A percentile compares a stretch with the other conserved stretches of the same genome.
Conservation (phyloP, 2,113 vertebrate species). For the Tragelaphus scriptus region DNA sequence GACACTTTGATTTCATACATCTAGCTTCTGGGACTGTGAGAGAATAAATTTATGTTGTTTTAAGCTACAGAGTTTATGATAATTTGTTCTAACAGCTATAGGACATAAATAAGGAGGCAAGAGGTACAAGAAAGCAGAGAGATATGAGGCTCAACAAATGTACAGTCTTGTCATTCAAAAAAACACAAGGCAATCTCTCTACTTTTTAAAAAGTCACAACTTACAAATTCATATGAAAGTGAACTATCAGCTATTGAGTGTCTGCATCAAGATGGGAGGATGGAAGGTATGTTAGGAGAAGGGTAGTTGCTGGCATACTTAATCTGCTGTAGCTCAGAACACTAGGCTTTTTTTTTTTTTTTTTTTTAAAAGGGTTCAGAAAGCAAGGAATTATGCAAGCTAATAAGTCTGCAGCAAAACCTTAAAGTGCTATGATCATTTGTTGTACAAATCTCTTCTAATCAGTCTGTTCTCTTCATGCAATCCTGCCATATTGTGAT, state of each 20-base stretch:
- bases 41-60: background rate
- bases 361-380: background rate
- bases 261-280: background rate
- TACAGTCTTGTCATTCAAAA: background rate
- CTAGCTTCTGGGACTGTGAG: background rate
- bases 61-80: background rate
- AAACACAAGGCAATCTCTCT: background rate
- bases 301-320: background rate
- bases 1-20: background rate
- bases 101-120: constrained; percentile 10
- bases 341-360: background rate
- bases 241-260: background rate
- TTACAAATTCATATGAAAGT: background rate
- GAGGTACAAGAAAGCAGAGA: background rate
- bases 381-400: background rate
- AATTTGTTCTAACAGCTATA: background rate
- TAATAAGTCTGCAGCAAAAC: background rate
- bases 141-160: background rate
- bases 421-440: background rate
- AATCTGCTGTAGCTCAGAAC: background rate
- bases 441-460: constrained; percentile 18
- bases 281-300: background rate
- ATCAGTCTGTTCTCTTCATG: background rate
- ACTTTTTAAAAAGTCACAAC: background rate
- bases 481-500: background rate